phyloP scores from a whole-genome alignment of 2,888 invertebrate genomes.

The Eubasilissa splendida region DNA sequence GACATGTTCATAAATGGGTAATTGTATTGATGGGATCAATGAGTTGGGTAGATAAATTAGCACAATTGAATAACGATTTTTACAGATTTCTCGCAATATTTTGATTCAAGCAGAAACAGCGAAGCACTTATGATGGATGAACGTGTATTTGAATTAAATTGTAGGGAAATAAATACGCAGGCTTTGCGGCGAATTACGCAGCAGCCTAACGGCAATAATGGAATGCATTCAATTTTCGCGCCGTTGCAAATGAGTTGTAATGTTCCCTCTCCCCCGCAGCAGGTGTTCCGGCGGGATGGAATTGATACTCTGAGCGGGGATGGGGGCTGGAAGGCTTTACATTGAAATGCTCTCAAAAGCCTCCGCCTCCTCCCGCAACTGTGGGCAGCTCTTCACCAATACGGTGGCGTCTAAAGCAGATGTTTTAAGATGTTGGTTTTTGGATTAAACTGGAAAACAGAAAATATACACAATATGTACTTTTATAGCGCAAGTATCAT shows the following conservation, averaged over 20 bases:
- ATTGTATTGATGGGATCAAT: too few species aligned
- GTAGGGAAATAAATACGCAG: conserved; percentile 25
- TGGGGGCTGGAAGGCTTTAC: conserved; percentile 53
- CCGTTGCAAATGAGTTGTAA: conserved; percentile 56
- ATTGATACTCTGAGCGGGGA: conserved; percentile 31
- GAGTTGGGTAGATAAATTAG: background rate
- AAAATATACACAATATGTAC: conserved; percentile 5
- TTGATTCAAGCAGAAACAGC: too few species aligned
- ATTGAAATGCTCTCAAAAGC: conserved; percentile 58
- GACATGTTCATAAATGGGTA: too few species aligned
- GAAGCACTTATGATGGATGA: background rate
- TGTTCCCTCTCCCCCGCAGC: conserved; percentile 43
- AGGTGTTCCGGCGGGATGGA: conserved; percentile 38
- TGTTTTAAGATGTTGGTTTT: conserved; percentile 31
- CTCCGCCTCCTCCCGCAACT: conserved; percentile 31
- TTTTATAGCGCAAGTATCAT: background rate
- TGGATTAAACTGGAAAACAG: conserved; percentile 14
- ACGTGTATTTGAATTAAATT: conserved; percentile 4
- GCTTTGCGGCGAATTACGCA: conserved; percentile 31
- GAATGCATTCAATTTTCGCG: conserved; percentile 54
- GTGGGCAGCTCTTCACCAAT: conserved; percentile 19
- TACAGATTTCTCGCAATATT: too few species aligned
- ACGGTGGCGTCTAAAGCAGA: conserved; percentile 35
- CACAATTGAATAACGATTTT: background rate
- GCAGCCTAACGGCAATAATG: conserved; percentile 40